Conservation (phyloP, 2,113 vertebrate species). For the Stegostoma tigrinum region DNA sequence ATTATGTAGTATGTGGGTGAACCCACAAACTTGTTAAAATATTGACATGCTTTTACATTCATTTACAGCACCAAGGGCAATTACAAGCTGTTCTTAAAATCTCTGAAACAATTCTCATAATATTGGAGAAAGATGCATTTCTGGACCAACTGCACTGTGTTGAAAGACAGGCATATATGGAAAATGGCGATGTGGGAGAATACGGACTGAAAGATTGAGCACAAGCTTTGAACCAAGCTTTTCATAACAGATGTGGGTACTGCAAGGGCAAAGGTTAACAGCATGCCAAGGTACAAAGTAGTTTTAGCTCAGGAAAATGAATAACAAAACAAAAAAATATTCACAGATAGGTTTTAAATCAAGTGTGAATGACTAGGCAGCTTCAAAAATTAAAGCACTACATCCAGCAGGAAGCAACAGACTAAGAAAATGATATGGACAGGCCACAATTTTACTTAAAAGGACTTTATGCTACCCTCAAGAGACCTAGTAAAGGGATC, state of each 20-base stretch:
- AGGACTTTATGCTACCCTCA: neutral
- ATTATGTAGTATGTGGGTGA: neutral
- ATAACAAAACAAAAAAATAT: neutral
- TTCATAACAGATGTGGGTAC: neutral
- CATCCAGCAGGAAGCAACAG: neutral
- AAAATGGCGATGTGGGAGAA: neutral
- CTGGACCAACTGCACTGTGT: neutral
- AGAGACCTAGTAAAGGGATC: neutral
- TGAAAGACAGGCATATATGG: neutral
- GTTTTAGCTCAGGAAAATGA: neutral
- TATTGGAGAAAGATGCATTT: neutral
- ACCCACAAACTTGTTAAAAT: neutral
- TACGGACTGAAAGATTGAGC: neutral
- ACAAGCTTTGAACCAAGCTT: neutral
- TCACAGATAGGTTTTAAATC: neutral
- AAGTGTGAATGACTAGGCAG: neutral
- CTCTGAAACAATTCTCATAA: neutral
- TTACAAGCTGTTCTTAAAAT: neutral
- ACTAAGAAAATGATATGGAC: neutral
- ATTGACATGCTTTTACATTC: neutral
- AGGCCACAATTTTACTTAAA: neutral
- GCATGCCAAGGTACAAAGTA: neutral
- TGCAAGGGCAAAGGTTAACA: neutral
- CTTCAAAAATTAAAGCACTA: neutral
- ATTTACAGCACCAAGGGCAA: neutral